Conservation (phyloP, 2,888 invertebrate genomes). For the Thyatira batis region DNA sequence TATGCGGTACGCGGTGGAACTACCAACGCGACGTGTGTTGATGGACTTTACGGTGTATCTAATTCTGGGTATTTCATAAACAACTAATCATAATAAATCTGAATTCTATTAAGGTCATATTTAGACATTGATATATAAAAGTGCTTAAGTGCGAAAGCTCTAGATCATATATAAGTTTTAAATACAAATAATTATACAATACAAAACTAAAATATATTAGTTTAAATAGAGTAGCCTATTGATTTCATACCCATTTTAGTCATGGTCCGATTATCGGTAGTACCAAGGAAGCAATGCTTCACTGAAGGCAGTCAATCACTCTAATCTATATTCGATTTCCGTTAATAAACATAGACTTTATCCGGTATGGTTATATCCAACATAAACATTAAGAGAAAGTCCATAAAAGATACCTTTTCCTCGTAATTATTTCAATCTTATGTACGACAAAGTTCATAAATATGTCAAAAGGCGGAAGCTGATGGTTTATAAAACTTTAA, state of each 20-base stretch:
- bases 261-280: background rate
- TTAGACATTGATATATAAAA: too few species aligned
- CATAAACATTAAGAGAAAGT: background rate
- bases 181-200: too few species aligned
- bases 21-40: slow-evolving; percentile 5
- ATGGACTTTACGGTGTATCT: slow-evolving; percentile 9
- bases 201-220: too few species aligned
- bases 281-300: background rate
- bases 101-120: too few species aligned
- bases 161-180: too few species aligned
- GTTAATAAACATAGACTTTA: background rate
- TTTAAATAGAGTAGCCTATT: too few species aligned
- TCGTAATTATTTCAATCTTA: background rate
- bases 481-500: background rate
- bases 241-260: too few species aligned
- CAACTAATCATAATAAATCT: background rate
- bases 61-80: background rate
- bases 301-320: background rate
- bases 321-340: background rate
- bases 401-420: background rate
- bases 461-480: background rate
- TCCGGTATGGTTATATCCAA: background rate
- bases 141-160: too few species aligned
- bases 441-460: background rate
- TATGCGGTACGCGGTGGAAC: slow-evolving; percentile 21